phyloP scores from a whole-genome alignment of 1,140 invertebrate species.

The Lepidurus arcticus region DNA sequence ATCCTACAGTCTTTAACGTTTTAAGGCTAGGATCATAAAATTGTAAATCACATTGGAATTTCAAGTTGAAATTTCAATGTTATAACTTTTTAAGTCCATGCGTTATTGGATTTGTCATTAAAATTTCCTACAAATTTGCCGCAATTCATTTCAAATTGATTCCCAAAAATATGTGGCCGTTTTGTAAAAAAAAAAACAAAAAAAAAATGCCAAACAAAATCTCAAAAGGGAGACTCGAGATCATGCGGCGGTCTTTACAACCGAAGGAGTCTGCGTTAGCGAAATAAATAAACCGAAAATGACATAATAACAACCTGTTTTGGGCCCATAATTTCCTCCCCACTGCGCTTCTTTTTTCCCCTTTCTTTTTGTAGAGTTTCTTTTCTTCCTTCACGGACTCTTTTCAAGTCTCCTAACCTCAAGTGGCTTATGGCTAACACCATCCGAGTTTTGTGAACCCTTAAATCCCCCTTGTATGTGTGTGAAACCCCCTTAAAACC shows the following conservation, averaged over 20 bases:
- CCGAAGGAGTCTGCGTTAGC: not conserved
- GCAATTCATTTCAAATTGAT: too few relatives aligned
- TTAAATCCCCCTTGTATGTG: not conserved
- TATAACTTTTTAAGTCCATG: too few relatives aligned
- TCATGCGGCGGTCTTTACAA: not conserved
- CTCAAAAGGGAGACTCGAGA: not conserved
- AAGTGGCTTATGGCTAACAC: constrained; percentile 14
- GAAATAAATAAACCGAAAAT: constrained; percentile 13
- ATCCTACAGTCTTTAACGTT: too few relatives aligned
- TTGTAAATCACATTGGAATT: too few relatives aligned
- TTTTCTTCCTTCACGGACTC: not conserved
- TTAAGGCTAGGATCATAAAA: too few relatives aligned
- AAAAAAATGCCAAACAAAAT: not conserved
- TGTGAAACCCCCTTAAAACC: not conserved
- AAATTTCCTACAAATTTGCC: too few relatives aligned
- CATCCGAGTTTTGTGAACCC: not conserved
- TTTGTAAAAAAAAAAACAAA: too few relatives aligned
- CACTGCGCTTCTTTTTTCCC: not conserved
- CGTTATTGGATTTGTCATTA: too few relatives aligned
- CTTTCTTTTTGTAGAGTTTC: not conserved
- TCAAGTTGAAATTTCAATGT: too few relatives aligned
- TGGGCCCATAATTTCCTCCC: constrained; percentile 18
- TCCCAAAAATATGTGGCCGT: too few relatives aligned
- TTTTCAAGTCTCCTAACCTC: constrained; percentile 9
- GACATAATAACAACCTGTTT: constrained; percentile 22